These are phyloP conservation scores for Sapajus apella DNA, from an alignment of 2,113 vertebrate species.

Conservation along the genomic window DNA sequence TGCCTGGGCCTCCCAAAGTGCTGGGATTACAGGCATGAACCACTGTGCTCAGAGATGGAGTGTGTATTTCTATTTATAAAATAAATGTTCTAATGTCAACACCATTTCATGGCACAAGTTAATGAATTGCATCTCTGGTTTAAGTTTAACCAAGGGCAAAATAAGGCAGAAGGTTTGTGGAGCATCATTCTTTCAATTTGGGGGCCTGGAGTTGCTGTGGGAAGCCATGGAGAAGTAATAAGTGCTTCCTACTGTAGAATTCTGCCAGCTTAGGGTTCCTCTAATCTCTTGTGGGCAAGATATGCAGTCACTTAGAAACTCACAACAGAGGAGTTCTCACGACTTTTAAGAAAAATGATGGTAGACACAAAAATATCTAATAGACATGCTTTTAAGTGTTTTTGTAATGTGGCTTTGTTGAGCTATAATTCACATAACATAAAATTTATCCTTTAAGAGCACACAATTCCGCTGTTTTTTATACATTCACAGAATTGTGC, in stretches of 20 bases:
- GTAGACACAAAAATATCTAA: not conserved
- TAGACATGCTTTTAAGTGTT: not conserved
- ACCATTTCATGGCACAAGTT: rapidly evolving
- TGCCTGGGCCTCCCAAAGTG: no score
- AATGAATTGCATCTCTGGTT: not conserved
- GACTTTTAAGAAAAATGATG: not conserved
- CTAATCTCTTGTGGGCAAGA: not conserved
- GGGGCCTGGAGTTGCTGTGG: not conserved
- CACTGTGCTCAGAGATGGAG: no score
- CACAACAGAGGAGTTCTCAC: not conserved
- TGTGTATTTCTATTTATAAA: not conserved
- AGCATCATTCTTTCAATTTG: not conserved
- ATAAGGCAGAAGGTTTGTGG: not conserved
- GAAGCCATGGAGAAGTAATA: rapidly evolving
- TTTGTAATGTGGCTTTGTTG: not conserved
- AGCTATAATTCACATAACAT: not conserved
- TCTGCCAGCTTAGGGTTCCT: not conserved
- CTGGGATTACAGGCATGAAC: no score
- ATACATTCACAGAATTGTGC: not conserved
- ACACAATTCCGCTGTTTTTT: not conserved
- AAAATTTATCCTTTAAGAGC: not conserved
- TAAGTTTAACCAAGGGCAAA: not conserved
- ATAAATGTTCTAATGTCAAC: not conserved
- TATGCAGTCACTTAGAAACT: no score
- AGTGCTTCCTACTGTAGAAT: not conserved